These are phyloP conservation scores for Nothoprocta pentlandii DNA, from an alignment of 2,113 vertebrate species.

Conservation along the genomic window DNA sequence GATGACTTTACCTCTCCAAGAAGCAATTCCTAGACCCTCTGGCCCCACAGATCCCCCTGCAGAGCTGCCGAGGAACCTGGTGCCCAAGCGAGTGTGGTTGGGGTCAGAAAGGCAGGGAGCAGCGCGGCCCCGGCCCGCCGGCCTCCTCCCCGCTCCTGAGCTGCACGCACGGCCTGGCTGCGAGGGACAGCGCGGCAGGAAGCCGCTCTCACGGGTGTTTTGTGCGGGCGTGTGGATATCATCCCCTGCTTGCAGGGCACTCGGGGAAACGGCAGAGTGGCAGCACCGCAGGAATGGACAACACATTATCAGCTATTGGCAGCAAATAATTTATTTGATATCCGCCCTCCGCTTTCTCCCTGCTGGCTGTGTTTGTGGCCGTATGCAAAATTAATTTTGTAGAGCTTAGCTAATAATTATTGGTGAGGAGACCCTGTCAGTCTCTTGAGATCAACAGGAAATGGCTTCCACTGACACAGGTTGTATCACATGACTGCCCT, in stretches of 20 bases:
- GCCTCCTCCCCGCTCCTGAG: not conserved
- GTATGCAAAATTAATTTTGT: conserved; percentile 34
- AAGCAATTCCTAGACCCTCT: not conserved
- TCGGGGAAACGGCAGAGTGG: not conserved
- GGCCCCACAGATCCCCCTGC: not conserved
- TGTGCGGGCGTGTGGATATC: not conserved
- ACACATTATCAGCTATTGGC: conserved; percentile 17
- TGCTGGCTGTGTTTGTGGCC: not conserved
- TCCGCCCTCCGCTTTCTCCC: not conserved
- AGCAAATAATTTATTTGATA: conserved; percentile 7
- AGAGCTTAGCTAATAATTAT: conserved; percentile 25
- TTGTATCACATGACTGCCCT: not conserved
- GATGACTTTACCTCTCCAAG: not conserved
- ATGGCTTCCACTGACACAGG: not conserved
- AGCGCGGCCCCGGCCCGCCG: not conserved
- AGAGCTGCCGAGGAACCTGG: not conserved
- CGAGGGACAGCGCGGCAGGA: conserved; percentile 2
- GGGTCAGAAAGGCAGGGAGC: not conserved
- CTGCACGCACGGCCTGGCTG: not conserved
- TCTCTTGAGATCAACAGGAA: conserved; percentile 16
- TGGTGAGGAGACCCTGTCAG: not conserved
- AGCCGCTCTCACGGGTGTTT: conserved; percentile 4
- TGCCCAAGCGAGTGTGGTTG: not conserved
- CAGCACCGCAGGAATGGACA: conserved; percentile 21
- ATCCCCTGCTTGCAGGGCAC: not conserved